phyloP scores from a whole-genome alignment of 2,888 invertebrate genomes.

The Mesoligia furuncula region DNA sequence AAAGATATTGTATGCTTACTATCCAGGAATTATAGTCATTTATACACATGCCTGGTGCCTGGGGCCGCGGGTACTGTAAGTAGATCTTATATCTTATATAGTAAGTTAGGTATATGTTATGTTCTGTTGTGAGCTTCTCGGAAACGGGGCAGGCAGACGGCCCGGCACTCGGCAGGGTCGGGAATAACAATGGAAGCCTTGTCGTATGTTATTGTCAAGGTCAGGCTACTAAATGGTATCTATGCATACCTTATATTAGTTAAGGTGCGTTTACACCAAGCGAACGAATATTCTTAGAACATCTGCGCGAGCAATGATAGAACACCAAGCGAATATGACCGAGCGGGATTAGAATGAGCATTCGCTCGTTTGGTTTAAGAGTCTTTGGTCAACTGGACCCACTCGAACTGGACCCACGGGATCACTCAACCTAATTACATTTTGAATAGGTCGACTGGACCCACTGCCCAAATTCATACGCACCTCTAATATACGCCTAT shows the following conservation, averaged over 20 bases:
- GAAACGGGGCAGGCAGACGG: constrained; percentile 56
- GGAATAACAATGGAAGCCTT: constrained; percentile 49
- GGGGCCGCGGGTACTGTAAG: not conserved
- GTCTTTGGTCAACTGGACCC: too few relatives aligned
- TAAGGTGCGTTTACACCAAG: not conserved
- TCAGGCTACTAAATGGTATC: constrained; percentile 6
- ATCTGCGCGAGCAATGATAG: not conserved
- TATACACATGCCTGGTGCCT: constrained; percentile 1
- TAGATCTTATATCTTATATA: not conserved
- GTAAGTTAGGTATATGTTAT: constrained; percentile 1
- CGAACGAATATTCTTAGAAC: not conserved
- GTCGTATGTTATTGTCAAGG: constrained; percentile 53
- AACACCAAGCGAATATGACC: not conserved
- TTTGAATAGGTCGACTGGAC: too few relatives aligned
- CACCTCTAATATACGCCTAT: not conserved
- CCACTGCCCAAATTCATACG: too few relatives aligned
- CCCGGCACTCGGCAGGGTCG: constrained; percentile 47
- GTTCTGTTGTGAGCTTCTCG: constrained; percentile 25
- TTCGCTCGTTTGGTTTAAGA: not conserved
- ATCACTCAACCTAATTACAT: too few relatives aligned
- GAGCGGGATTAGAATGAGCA: not conserved
- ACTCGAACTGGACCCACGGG: too few relatives aligned
- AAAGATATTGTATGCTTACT: not conserved
- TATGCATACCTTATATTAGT: constrained; percentile 2
- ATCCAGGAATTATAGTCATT: not conserved